These are phyloP conservation scores for Ladona fulva DNA, from an alignment of 1,140 invertebrate species.

Conservation along the genomic window DNA sequence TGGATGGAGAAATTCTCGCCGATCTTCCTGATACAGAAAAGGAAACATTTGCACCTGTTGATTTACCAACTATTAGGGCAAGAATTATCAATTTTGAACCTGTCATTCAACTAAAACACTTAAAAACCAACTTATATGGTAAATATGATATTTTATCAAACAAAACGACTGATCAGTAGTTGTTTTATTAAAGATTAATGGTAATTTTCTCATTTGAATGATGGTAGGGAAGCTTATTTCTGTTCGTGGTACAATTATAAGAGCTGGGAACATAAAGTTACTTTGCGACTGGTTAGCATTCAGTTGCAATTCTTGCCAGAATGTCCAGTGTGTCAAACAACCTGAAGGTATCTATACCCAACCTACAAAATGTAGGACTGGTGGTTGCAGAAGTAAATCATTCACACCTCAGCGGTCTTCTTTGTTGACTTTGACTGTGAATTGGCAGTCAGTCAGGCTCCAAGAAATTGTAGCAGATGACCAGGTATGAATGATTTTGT, in stretches of 20 bases:
- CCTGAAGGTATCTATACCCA: constrained; percentile 48
- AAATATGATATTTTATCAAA: constrained; percentile 27
- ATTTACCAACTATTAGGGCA: constrained; percentile 45
- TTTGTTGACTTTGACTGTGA: constrained; percentile 58
- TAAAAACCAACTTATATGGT: constrained; percentile 74
- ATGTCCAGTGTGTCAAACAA: constrained; percentile 49
- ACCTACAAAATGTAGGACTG: constrained; percentile 44
- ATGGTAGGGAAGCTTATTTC: constrained; percentile 67
- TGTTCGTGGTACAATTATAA: constrained; percentile 76
- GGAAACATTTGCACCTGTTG: constrained; percentile 24
- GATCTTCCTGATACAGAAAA: constrained; percentile 25
- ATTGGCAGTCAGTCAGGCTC: constrained; percentile 71
- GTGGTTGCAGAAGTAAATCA: constrained; percentile 45
- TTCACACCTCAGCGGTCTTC: constrained; percentile 62
- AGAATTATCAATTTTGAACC: constrained; percentile 62
- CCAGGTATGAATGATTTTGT: constrained; percentile 35
- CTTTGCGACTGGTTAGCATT: constrained; percentile 72
- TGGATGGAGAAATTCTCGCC: constrained; percentile 36
- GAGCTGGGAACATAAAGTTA: constrained; percentile 66
- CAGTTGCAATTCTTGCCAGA: constrained; percentile 57
- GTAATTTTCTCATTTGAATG: constrained; percentile 20
- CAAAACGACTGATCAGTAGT: too few species aligned
- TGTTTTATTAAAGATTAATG: constrained; percentile 5
- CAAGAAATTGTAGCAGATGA: constrained; percentile 61
- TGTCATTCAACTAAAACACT: constrained; percentile 54